phyloP scores from a whole-genome alignment of 2,797 vertebrate genomes.

The Tinamus major region DNA sequence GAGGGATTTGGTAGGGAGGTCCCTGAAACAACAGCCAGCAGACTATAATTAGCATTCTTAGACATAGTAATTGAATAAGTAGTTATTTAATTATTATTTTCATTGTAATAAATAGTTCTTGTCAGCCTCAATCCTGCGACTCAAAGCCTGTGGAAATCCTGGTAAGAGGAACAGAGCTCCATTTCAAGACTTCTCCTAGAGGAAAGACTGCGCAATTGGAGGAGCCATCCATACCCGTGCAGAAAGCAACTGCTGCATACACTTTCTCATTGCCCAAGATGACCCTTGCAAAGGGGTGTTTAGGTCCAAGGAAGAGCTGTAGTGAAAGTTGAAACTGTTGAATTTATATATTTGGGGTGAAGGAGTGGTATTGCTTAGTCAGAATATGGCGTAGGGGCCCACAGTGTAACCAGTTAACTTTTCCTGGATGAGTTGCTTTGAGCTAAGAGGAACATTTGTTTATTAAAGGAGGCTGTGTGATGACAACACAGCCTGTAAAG shows the following conservation, averaged over 20 bases:
- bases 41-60: constrained; percentile 8
- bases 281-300: background rate
- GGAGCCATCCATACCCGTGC: background rate
- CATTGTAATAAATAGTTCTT: constrained; percentile 34
- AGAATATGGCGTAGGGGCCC: fast-evolving
- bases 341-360: no score
- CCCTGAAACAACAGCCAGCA: constrained; percentile 30
- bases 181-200: background rate
- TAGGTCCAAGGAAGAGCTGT: background rate
- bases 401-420: background rate
- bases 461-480: background rate
- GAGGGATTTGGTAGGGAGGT: constrained; percentile 13
- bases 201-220: background rate
- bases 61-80: constrained; percentile 33
- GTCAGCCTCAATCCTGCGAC: constrained; percentile 15
- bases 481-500: constrained; percentile 57
- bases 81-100: constrained; percentile 57
- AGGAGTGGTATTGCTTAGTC: fast-evolving
- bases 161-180: background rate
- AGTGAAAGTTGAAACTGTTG: background rate
- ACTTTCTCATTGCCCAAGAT: background rate
- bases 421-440: background rate
- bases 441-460: constrained; percentile 30
- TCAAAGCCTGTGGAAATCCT: constrained; percentile 17
- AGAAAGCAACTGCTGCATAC: background rate